phyloP scores from a whole-genome alignment of 2,888 invertebrate species.

The Dryomyza anilis region DNA sequence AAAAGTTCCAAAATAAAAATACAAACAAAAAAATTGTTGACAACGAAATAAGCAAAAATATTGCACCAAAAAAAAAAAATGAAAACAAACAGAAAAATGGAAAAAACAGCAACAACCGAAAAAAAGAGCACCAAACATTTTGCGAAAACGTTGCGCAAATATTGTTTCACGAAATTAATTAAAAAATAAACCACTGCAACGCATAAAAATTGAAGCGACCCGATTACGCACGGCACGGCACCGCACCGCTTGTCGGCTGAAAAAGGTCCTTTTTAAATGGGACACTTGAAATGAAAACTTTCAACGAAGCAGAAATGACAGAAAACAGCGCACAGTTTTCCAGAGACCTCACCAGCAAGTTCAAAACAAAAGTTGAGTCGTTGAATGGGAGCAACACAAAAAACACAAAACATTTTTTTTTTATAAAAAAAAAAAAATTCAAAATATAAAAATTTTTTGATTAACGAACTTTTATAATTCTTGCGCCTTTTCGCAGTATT shows the following conservation, averaged over 20 bases:
- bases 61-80: conserved; percentile 11
- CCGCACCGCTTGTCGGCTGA: no score
- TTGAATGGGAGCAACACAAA: background rate
- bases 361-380: background rate
- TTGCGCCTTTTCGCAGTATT: no score
- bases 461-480: background rate
- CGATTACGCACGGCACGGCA: background rate
- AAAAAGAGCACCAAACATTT: background rate
- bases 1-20: background rate
- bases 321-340: background rate
- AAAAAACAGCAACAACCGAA: no score
- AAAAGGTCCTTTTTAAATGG: no score
- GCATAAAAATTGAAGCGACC: background rate
- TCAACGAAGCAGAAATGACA: background rate
- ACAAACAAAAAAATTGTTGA: background rate
- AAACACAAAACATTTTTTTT: no score
- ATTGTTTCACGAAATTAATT: background rate
- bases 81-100: conserved; percentile 24
- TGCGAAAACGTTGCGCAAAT: conserved; percentile 2
- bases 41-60: no score
- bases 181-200: conserved; percentile 1
- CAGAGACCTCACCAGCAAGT: no score
- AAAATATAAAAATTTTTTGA: no score
- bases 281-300: background rate
- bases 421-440: background rate